Conservation (phyloP, 2,888 invertebrate genomes). For the Cryptus viduatorius region DNA sequence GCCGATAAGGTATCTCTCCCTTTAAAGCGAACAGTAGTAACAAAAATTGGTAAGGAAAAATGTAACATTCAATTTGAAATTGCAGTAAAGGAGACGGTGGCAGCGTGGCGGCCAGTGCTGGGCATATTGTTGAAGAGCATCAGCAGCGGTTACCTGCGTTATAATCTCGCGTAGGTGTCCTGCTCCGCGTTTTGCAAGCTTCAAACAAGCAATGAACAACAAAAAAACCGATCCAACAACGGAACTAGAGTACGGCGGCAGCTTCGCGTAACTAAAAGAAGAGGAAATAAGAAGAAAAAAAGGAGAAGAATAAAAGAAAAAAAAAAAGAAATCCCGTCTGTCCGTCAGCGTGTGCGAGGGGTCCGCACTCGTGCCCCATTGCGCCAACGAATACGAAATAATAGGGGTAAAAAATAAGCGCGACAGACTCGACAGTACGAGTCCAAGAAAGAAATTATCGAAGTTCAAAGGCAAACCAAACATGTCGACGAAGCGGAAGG, state of each 20-base stretch:
- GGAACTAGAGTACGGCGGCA: conserved; percentile 46
- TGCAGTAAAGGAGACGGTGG: conserved; percentile 88
- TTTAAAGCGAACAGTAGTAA: background rate
- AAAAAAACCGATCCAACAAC: conserved; percentile 52
- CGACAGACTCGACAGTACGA: conserved; percentile 44
- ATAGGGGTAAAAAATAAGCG: conserved; percentile 1
- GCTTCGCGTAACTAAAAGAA: conserved; percentile 45
- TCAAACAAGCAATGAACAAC: conserved; percentile 58
- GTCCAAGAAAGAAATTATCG: conserved; percentile 18
- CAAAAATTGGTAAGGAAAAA: background rate
- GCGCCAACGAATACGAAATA: conserved; percentile 44
- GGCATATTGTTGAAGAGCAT: conserved; percentile 79
- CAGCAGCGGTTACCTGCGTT: conserved; percentile 80
- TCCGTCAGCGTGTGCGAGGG: conserved; percentile 62
- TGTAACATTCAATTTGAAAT: conserved; percentile 69
- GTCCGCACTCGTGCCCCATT: conserved; percentile 50
- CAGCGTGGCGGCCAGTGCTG: conserved; percentile 84
- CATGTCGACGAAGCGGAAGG: conserved; percentile 5
- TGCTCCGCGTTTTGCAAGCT: conserved; percentile 74
- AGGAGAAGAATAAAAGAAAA: conserved; percentile 52
- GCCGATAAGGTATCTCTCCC: no score
- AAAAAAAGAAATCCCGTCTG: conserved; percentile 54
- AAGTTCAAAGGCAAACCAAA: conserved; percentile 26
- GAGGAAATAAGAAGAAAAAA: conserved; percentile 40
- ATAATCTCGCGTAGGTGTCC: conserved; percentile 83